Evolutionary conservation across 2,797 vertebrate genomes (phyloP).

Genomic region (Gallinago solitaria): DNA sequence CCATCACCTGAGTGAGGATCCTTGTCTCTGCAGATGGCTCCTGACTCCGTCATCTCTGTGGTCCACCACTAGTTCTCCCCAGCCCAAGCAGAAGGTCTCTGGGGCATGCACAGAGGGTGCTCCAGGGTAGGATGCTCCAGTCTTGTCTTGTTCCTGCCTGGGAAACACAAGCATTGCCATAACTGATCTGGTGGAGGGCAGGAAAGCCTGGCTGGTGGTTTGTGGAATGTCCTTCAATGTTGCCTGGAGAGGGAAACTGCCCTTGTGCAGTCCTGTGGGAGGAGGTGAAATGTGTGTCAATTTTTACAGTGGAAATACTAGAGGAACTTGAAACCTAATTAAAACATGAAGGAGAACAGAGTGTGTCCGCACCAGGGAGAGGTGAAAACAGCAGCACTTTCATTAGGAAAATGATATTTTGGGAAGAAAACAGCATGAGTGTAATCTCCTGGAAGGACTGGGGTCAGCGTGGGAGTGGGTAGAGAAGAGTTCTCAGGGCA

Average conservation of each 20-base stretch:
- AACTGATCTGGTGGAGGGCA: background rate
- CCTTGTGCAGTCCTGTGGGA: background rate
- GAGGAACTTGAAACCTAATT: background rate
- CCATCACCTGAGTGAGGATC: background rate
- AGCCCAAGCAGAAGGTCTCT: background rate
- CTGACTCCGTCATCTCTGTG: background rate
- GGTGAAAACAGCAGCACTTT: background rate
- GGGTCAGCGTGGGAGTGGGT: background rate
- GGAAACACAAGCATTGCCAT: background rate
- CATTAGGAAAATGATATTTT: background rate
- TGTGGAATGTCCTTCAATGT: background rate
- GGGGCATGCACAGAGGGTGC: background rate
- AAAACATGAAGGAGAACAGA: background rate
- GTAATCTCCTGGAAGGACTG: background rate
- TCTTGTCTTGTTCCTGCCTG: background rate
- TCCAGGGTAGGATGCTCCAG: background rate
- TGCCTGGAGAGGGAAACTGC: background rate
- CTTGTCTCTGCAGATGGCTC: background rate
- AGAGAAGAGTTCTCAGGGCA: background rate
- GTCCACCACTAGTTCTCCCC: background rate
- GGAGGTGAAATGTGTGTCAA: background rate
- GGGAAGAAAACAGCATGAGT: background rate
- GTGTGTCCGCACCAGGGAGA: background rate
- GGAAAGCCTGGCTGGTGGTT: background rate
- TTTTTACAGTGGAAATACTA: background rate